phyloP scores from a whole-genome alignment of 1,140 invertebrate species.

The Trialeurodes vaporariorum region DNA sequence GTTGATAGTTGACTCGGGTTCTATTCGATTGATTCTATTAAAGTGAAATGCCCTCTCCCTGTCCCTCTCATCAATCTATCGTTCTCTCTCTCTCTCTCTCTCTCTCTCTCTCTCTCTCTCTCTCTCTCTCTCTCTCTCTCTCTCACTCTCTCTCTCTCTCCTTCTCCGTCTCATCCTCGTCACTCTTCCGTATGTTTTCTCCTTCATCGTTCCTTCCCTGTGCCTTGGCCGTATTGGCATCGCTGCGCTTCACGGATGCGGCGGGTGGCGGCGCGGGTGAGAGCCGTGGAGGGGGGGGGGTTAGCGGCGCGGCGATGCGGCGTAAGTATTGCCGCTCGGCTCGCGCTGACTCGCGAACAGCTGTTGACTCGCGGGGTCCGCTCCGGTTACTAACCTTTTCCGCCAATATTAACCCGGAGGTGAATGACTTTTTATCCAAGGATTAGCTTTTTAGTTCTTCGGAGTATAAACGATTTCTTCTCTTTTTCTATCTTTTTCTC shows the following conservation, averaged over 20 bases:
- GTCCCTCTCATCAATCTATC: background rate
- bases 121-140: background rate
- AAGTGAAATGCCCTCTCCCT: background rate
- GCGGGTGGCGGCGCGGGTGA: too few relatives aligned
- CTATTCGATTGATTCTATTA: too few relatives aligned
- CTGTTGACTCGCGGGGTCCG: background rate
- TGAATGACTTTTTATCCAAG: background rate
- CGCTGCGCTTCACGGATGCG: too few relatives aligned
- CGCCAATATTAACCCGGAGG: background rate
- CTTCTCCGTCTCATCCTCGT: background rate
- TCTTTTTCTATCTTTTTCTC: background rate
- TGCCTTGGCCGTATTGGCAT: too few relatives aligned
- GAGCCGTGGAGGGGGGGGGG: too few relatives aligned
- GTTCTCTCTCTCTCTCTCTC: background rate
- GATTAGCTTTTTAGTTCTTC: background rate
- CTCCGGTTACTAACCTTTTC: background rate
- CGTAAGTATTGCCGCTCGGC: too few relatives aligned
- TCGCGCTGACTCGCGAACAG: too few relatives aligned
- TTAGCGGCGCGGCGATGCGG: too few relatives aligned
- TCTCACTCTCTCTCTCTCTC: background rate
- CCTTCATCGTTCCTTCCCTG: too few relatives aligned
- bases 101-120: background rate
- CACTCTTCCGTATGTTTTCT: background rate
- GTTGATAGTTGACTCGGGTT: too few relatives aligned
- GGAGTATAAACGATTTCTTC: too few relatives aligned